Evolutionary conservation across 2,888 invertebrate genomes (phyloP), one percentile per base, ranked within the genome.

Genomic region (Megalurothrips usitatus): DNA sequence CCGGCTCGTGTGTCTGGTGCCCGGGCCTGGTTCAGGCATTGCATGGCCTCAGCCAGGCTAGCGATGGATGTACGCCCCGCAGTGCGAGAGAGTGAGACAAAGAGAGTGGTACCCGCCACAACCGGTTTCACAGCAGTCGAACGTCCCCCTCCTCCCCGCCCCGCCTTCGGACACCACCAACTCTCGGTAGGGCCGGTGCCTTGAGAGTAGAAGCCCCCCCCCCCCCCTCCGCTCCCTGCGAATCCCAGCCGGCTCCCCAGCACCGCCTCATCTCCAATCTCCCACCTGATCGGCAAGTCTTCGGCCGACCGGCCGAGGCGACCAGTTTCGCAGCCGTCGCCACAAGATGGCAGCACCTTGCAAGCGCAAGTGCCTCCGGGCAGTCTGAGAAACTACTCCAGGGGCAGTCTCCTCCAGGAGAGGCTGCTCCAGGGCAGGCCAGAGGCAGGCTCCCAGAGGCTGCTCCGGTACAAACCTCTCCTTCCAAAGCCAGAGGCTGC

Each of bases 21-120:
- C 34, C 6, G 34, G 58, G 58, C n/a, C 23, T 11, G 68, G 68
- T 68, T 68, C 68, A 68, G 68, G 68, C 68, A 75, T 75, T 75
- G 68, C 68, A 75, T 75, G 68, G 68, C 68, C 68, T 75, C 68
- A 75, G 68, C 68, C 11, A 26, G 11, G 68, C 26, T 43, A 43
- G 34, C 34, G 34, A 43, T 43, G 34, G 26, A 23, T 23, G 12
- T 23, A 68, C 68, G 68, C 68, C 68, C 68, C 68, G 17, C 58
- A 8, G 19, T 58, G 58, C 19, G 19, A 17, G n/a, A 11, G 68
- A 26, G 68, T 12, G 26, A 23, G 68, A 75, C 68, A 26, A 26
- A 75, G 58, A 58, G 34, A 43, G 34, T 58, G 14, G n/a, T n/a
- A 58, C 58, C 17, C 6, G 26, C 17, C 68, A 26, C 68, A 75